Conservation (phyloP, 2,888 invertebrate species). For the Pollenia amentaria region DNA sequence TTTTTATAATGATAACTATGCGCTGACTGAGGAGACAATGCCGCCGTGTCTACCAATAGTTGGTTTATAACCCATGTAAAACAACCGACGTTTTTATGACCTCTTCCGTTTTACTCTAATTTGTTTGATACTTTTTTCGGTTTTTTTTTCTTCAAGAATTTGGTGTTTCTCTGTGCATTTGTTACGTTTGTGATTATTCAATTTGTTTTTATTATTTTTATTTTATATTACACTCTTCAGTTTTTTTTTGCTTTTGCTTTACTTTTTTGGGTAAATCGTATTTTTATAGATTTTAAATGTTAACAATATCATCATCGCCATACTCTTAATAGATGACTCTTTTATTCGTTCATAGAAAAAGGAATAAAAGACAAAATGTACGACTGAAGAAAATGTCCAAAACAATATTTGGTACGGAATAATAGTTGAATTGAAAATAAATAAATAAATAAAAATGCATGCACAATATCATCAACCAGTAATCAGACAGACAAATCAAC, state of each 20-base stretch:
- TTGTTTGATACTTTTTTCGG: slow-evolving; percentile 20
- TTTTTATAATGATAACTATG: neutral
- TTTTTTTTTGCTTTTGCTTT: neutral
- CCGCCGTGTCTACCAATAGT: neutral
- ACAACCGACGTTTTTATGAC: slow-evolving; percentile 31
- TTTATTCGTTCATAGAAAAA: neutral
- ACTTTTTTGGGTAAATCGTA: slow-evolving; percentile 32
- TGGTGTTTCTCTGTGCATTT: slow-evolving; percentile 22
- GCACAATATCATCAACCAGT: neutral
- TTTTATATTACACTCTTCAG: slow-evolving; percentile 36
- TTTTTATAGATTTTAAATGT: slow-evolving; percentile 60
- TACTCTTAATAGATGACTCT: slow-evolving; percentile 4
- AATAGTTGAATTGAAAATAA: slow-evolving; percentile 57
- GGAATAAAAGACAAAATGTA: neutral
- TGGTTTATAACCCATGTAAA: neutral
- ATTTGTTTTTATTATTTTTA: slow-evolving; percentile 43
- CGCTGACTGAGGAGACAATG: no score
- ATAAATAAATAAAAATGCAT: slow-evolving; percentile 33
- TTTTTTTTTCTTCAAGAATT: no score
- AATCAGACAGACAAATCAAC: neutral
- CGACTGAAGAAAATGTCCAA: neutral
- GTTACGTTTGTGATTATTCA: slow-evolving; percentile 53
- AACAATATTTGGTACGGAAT: slow-evolving; percentile 60
- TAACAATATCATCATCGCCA: slow-evolving; percentile 58
- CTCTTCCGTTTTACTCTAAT: slow-evolving; percentile 53